Evolutionary conservation across 2,888 invertebrate species (phyloP).

Genomic region (Erebia aethiops): DNA sequence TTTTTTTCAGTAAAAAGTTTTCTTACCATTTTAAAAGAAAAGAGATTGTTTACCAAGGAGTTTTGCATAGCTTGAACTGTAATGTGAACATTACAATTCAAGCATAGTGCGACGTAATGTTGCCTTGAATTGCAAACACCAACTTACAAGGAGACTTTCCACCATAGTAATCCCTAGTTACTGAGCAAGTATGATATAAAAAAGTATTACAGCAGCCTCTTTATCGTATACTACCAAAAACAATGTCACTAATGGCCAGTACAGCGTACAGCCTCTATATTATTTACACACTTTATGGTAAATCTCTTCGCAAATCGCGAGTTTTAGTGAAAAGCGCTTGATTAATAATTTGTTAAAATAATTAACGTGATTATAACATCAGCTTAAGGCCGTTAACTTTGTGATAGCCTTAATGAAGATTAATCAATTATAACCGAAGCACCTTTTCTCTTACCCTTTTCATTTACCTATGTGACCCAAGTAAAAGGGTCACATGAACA

Average conservation of each 20-base stretch:
- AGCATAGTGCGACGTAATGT: no score
- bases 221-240: not conserved
- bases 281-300: not conserved
- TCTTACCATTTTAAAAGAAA: no score
- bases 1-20: no score
- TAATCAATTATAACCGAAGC: not conserved
- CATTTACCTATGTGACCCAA: not conserved
- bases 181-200: no score
- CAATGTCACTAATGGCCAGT: not conserved
- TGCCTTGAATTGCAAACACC: no score
- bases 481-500: not conserved
- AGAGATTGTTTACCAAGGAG: no score
- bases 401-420: slow-evolving; percentile 12
- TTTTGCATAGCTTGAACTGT: no score
- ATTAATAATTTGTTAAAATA: slow-evolving; percentile 8
- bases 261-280: not conserved
- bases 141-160: no score
- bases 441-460: slow-evolving; percentile 5
- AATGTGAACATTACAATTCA: no score
- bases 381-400: not conserved
- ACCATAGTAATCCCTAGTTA: no score
- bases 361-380: not conserved
- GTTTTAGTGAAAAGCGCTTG: not conserved
- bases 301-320: not conserved
- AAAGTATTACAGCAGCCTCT: no score